These are phyloP conservation scores for Odocoileus hemionus DNA, from an alignment of 2,113 vertebrate species.

Conservation along the genomic window DNA sequence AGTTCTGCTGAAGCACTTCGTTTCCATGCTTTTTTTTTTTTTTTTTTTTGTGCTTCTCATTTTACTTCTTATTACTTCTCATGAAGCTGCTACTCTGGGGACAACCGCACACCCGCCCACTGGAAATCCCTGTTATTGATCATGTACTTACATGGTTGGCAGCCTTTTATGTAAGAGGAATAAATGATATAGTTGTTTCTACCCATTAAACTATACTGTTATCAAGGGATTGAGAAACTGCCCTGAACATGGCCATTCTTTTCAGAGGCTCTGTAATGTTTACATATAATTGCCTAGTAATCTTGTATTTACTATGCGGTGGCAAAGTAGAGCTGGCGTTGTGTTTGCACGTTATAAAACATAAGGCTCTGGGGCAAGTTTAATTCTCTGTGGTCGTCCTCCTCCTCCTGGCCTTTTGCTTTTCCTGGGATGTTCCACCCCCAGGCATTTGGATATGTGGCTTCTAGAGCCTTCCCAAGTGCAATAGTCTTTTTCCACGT, in stretches of 20 bases:
- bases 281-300: slow-evolving; percentile 64
- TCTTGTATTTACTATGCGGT: slow-evolving; percentile 62
- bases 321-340: slow-evolving; percentile 33
- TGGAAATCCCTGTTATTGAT: slow-evolving; percentile 64
- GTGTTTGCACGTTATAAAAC: slow-evolving; percentile 70
- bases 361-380: slow-evolving; percentile 24
- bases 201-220: slow-evolving; percentile 70
- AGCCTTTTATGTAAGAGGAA: slow-evolving; percentile 64
- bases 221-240: slow-evolving; percentile 68
- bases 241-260: slow-evolving; percentile 71
- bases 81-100: slow-evolving; percentile 12
- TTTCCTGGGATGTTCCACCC: neutral
- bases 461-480: neutral
- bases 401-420: neutral
- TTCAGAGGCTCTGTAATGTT: slow-evolving; percentile 61
- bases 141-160: slow-evolving; percentile 43
- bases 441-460: neutral
- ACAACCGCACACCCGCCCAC: slow-evolving; percentile 27
- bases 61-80: slow-evolving; percentile 55
- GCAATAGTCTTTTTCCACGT: neutral
- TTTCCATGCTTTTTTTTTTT: neutral
- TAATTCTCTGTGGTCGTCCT: slow-evolving; percentile 33
- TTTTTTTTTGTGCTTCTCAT: neutral
- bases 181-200: slow-evolving; percentile 68
- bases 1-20: slow-evolving; percentile 15